These are phyloP conservation scores for Halictus ligatus DNA, from an alignment of 2,888 invertebrate species.

Conservation along the genomic window DNA sequence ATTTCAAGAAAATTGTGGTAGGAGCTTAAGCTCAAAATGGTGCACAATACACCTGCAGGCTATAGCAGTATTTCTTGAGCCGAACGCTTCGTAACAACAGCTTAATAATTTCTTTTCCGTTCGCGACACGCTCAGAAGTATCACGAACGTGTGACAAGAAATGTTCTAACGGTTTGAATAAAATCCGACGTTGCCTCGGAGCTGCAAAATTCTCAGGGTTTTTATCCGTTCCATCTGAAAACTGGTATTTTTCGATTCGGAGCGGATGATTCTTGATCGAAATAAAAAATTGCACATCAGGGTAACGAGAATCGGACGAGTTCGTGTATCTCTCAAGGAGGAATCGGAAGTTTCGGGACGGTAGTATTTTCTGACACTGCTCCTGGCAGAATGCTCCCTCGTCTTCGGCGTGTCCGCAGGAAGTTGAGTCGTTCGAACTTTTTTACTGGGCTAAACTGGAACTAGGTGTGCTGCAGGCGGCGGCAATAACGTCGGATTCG, in stretches of 20 bases:
- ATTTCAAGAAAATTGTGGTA: too few species aligned
- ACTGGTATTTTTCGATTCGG: background rate
- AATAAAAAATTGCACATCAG: background rate
- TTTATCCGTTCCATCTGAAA: too few species aligned
- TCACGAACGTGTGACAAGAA: too few species aligned
- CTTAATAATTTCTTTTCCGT: too few species aligned
- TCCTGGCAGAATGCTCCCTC: conserved; percentile 17
- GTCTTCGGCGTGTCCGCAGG: conserved; percentile 23
- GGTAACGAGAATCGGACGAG: conserved; percentile 24
- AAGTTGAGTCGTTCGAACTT: conserved; percentile 42
- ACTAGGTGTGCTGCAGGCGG: conserved; percentile 35
- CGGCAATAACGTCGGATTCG: conserved; percentile 31
- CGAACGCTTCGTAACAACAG: too few species aligned
- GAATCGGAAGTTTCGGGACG: conserved; percentile 6
- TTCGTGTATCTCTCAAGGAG: background rate
- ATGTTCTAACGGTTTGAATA: too few species aligned
- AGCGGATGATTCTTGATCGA: background rate
- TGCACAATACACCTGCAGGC: too few species aligned
- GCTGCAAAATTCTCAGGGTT: too few species aligned
- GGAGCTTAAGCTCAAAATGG: too few species aligned
- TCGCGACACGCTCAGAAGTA: too few species aligned
- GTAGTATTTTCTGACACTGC: conserved; percentile 14
- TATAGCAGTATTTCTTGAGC: too few species aligned
- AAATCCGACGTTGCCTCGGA: too few species aligned
- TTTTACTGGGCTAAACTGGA: conserved; percentile 34